Evolutionary conservation across 1,140 invertebrate species (phyloP), one percentile per base, ranked within the genome.

Genomic region (Dendroctonus ponderosae): DNA sequence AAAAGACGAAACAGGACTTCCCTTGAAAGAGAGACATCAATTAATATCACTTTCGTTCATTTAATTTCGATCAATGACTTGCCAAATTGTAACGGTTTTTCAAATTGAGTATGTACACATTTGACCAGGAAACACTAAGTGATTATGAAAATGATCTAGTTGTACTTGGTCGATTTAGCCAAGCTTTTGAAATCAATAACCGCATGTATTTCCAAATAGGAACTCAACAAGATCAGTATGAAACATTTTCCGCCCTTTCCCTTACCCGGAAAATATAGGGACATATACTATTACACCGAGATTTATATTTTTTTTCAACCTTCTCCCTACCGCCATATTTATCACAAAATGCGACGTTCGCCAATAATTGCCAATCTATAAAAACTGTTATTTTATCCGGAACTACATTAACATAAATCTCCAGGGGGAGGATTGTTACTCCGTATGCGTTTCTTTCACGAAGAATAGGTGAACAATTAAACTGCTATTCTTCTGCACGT

Each of bases 391-490:
- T 65, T 70, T 69, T 72, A 68, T 60, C 63, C 69, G 62, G 69
- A 67, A 67, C 66, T 67, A 52, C 66, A 67, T 67, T 67, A 67
- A 67, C 66, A 67, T 67, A 67, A 67, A 67, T 67, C 66, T 67
- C 39, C n/a, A 57, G 44, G 65, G 69, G 59, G 60, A 41, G 41
- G 48, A 70, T 67, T 70, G 69, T 66, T 67, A 15, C 14, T 7
- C 37, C 48, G 51, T 64, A 50, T 48, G 48, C 53, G 14, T 42
- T 12, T 51, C 51, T 69, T 58, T 57, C 43, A 60, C 51, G 43
- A 57, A 71, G 71, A 74, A 74, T 74, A 72, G 71, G 73, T 74
- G 71, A 60, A 70, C 71, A 74, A 74, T 74, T 74, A 74, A 72
- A 69, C 64, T 46, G 63, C 62, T 67, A 74, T 74, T 74, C 71